These are phyloP conservation scores for Andrena chrysosceles DNA, from an alignment of 2,888 invertebrate species.

Conservation along the genomic window DNA sequence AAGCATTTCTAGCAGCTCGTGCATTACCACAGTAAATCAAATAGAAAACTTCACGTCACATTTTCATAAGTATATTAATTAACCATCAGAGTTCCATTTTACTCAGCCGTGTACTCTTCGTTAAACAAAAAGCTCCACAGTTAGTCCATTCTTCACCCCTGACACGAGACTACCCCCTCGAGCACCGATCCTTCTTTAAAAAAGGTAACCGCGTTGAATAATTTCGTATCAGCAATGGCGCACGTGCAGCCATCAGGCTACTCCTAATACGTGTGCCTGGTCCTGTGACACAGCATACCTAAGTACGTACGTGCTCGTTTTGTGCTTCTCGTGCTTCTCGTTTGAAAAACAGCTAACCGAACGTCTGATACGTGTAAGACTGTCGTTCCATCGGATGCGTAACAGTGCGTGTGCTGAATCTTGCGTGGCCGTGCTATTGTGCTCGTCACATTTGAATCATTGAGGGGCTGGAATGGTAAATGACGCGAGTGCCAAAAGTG, in stretches of 20 bases:
- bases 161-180: no score
- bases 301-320: slow-evolving; percentile 10
- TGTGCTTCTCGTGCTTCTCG: slow-evolving; percentile 31
- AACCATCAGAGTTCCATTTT: no score
- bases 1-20: no score
- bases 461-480: neutral
- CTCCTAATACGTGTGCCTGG: slow-evolving; percentile 21
- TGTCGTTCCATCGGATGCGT: slow-evolving; percentile 26
- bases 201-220: slow-evolving; percentile 21
- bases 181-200: slow-evolving; percentile 9
- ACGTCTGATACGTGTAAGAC: neutral
- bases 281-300: slow-evolving; percentile 22
- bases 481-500: neutral
- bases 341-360: slow-evolving; percentile 16
- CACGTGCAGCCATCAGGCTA: slow-evolving; percentile 46
- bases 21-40: no score
- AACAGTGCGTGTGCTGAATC: slow-evolving; percentile 11
- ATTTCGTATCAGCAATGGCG: slow-evolving; percentile 30
- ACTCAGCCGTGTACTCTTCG: no score
- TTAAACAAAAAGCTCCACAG: no score
- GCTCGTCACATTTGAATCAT: neutral
- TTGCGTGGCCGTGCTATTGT: neutral
- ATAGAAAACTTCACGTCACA: no score
- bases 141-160: no score
- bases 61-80: no score